These are phyloP conservation scores for Cryptoprocta ferox DNA, from an alignment of 2,797 vertebrate species.

Conservation along the genomic window DNA sequence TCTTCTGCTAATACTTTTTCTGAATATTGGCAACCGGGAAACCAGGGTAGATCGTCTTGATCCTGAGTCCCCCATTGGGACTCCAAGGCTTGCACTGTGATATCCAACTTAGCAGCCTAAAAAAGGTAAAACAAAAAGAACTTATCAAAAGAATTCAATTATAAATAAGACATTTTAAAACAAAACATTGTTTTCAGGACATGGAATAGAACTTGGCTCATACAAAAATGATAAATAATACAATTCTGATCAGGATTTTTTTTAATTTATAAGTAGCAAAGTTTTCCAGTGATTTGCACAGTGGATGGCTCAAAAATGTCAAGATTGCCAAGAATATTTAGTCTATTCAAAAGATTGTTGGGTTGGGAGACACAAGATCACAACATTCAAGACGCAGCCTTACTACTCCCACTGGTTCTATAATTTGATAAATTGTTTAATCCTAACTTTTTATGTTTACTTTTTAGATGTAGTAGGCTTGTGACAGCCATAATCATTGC, in stretches of 20 bases:
- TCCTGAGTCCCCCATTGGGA: constrained; percentile 96
- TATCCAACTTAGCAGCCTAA: constrained; percentile 80
- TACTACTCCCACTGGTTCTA: background rate
- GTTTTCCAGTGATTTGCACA: background rate
- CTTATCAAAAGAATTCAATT: constrained; percentile 65
- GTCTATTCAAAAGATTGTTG: background rate
- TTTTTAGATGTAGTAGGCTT: background rate
- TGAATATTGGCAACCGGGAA: constrained; percentile 98
- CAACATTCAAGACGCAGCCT: background rate
- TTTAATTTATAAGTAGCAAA: background rate
- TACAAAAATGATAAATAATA: background rate
- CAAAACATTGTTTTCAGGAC: background rate
- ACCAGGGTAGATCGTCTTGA: constrained; percentile 95
- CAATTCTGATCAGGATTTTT: background rate
- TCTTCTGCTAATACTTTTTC: constrained; percentile 93
- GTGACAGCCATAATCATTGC: background rate
- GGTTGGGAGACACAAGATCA: background rate
- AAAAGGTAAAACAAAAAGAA: constrained; percentile 65
- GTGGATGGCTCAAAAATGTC: background rate
- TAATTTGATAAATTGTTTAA: background rate
- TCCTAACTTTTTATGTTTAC: background rate
- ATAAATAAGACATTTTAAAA: background rate
- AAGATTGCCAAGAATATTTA: background rate
- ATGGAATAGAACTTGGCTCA: background rate
- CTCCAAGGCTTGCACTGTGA: constrained; percentile 65